These are phyloP conservation scores for Gallinago nigripennis DNA, from an alignment of 2,797 vertebrate species.

Conservation along the genomic window DNA sequence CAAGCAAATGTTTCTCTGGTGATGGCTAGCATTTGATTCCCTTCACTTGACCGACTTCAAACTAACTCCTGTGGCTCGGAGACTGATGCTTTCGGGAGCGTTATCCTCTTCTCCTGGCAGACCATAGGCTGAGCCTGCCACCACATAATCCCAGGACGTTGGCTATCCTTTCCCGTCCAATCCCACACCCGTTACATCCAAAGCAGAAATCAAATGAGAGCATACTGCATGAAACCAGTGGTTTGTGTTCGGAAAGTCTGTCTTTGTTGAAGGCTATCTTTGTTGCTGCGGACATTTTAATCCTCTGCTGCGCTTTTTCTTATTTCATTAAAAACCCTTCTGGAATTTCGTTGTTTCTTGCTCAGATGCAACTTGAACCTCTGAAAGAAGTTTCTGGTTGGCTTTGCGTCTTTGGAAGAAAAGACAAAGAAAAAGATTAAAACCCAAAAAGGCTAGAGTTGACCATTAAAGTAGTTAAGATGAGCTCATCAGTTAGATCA, in stretches of 20 bases:
- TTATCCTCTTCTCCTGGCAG: background rate
- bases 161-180: background rate
- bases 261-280: background rate
- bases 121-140: background rate
- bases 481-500: background rate
- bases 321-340: background rate
- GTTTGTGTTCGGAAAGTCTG: background rate
- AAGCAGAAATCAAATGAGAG: background rate
- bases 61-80: accelerated
- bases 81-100: background rate
- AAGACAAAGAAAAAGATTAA: background rate
- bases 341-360: background rate
- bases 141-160: background rate
- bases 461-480: background rate
- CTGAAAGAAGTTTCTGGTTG: background rate
- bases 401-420: background rate
- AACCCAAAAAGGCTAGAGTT: background rate
- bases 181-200: background rate
- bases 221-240: background rate
- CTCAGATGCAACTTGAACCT: background rate
- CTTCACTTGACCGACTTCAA: background rate
- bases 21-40: background rate
- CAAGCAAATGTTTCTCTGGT: background rate
- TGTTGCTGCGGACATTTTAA: background rate
- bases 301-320: background rate